Conservation (phyloP, 2,797 vertebrate genomes). For the Huso huso region DNA sequence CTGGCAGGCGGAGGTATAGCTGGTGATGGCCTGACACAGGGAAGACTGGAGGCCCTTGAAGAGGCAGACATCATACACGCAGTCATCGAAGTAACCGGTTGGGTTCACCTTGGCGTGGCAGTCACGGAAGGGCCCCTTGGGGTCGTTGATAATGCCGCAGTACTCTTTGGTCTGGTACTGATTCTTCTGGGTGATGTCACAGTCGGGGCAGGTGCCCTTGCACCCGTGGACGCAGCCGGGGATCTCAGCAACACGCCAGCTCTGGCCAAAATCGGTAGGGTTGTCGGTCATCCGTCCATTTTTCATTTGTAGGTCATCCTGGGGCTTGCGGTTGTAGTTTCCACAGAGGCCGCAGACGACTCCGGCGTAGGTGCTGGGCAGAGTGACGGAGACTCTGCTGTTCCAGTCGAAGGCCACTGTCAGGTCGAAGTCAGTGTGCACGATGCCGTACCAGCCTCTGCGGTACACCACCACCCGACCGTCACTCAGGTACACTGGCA, state of each 20-base stretch:
- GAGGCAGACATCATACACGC: slow-evolving; percentile 54
- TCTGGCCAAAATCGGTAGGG: slow-evolving; percentile 34
- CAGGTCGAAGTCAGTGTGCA: slow-evolving; percentile 51
- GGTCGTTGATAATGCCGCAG: slow-evolving; percentile 50
- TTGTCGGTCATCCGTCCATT: slow-evolving; percentile 17
- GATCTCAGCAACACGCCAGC: slow-evolving; percentile 49
- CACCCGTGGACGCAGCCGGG: slow-evolving; percentile 44
- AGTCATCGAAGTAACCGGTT: slow-evolving; percentile 44
- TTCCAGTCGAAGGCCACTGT: slow-evolving; percentile 50
- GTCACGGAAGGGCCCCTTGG: slow-evolving; percentile 48
- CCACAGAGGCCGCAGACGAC: slow-evolving; percentile 59
- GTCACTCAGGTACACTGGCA: slow-evolving; percentile 45
- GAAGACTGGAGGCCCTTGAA: slow-evolving; percentile 41
- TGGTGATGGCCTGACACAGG: slow-evolving; percentile 48
- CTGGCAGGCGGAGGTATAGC: slow-evolving; percentile 57
- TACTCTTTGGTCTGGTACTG: slow-evolving; percentile 36
- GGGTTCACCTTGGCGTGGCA: slow-evolving; percentile 48
- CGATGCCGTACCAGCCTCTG: slow-evolving; percentile 38
- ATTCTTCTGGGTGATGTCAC: slow-evolving; percentile 33
- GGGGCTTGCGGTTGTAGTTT: slow-evolving; percentile 42
- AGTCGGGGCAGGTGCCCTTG: slow-evolving; percentile 35
- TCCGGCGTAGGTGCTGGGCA: slow-evolving; percentile 48
- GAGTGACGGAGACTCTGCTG: slow-evolving; percentile 34
- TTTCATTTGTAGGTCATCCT: slow-evolving; percentile 49
- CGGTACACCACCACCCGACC: slow-evolving; percentile 38